A percentile compares a stretch with the other conserved stretches of the same genome.
Evolutionary conservation across 2,888 invertebrate genomes (phyloP).

Genomic region (Volucella bombylans): DNA sequence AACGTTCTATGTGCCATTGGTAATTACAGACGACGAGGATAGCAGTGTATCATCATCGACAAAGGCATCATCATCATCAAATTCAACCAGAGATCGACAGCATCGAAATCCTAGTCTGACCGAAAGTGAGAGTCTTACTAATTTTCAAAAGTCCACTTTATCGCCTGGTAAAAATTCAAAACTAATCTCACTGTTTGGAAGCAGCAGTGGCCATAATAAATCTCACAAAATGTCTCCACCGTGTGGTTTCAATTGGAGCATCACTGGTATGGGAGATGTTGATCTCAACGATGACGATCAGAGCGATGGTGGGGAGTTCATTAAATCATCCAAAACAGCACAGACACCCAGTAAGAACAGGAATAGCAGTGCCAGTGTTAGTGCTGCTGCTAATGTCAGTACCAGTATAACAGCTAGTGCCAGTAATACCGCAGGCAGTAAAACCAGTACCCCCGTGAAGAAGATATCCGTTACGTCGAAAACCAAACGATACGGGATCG

Average conservation of each 20-base stretch:
- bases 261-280: constrained; percentile 78
- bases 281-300: constrained; percentile 78
- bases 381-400: too few relatives aligned
- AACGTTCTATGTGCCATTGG: constrained; percentile 89
- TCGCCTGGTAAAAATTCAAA: constrained; percentile 70
- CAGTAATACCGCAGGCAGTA: constrained; percentile 52
- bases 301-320: constrained; percentile 68
- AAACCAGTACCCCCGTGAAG: constrained; percentile 60
- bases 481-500: constrained; percentile 82
- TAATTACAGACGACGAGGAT: constrained; percentile 79
- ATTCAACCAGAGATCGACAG: constrained; percentile 32
- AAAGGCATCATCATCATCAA: constrained; percentile 51
- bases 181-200: constrained; percentile 60
- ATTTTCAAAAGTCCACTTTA: constrained; percentile 59
- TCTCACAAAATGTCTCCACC: constrained; percentile 79
- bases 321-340: constrained; percentile 39
- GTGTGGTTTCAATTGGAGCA: constrained; percentile 82
- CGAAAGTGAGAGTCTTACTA: constrained; percentile 47
- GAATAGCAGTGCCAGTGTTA: constrained; percentile 45
- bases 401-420: constrained; percentile 8
- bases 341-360: constrained; percentile 41
- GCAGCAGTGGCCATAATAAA: constrained; percentile 46
- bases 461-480: constrained; percentile 75
- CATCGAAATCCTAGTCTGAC: constrained; percentile 49
- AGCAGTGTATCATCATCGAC: constrained; percentile 32